Evolutionary conservation across 2,797 vertebrate species (phyloP).

Genomic region (Etheostoma nigrum): DNA sequence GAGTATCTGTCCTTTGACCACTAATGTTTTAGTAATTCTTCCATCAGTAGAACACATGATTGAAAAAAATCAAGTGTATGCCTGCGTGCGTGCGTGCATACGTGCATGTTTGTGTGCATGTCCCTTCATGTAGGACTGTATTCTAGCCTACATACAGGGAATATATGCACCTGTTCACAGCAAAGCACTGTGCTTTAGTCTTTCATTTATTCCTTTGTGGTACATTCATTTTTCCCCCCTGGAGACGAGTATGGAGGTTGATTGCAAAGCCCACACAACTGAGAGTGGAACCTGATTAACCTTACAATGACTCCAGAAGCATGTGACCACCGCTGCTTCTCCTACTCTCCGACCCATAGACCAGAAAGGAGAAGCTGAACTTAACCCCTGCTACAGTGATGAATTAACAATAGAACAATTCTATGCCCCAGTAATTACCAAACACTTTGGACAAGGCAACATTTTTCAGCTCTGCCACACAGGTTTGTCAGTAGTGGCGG

Average conservation of each 20-base stretch:
- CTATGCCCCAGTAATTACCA: slow-evolving; percentile 99
- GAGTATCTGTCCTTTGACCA: slow-evolving; percentile 87
- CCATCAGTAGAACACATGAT: slow-evolving; percentile 78
- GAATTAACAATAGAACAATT: slow-evolving; percentile 99
- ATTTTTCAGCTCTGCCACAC: slow-evolving; percentile 99
- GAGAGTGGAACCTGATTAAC: slow-evolving; percentile 97
- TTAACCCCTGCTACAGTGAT: slow-evolving; percentile 98
- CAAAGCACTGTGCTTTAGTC: slow-evolving; percentile 7
- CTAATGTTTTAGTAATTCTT: slow-evolving; percentile 86
- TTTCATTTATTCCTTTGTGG: slow-evolving; percentile 48
- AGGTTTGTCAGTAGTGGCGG: slow-evolving; percentile 87
- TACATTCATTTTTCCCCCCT: slow-evolving; percentile 11
- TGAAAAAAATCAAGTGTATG: slow-evolving; percentile 80
- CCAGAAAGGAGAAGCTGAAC: slow-evolving; percentile 95
- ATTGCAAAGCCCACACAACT: slow-evolving; percentile 90
- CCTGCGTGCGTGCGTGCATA: slow-evolving; percentile 45
- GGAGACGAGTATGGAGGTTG: slow-evolving; percentile 68
- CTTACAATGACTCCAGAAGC: slow-evolving; percentile 93
- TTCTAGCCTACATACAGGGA: slow-evolving; percentile 31
- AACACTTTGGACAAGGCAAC: slow-evolving; percentile 97
- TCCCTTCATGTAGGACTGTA: neutral
- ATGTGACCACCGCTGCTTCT: slow-evolving; percentile 87
- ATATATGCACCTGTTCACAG: slow-evolving; percentile 16
- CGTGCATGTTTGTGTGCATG: slow-evolving; percentile 35
- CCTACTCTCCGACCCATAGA: slow-evolving; percentile 89